Percentiles rank a stretch among this genome's conserved stretches.
phyloP scores from a whole-genome alignment of 2,888 invertebrate genomes.

The Sipha maydis region DNA sequence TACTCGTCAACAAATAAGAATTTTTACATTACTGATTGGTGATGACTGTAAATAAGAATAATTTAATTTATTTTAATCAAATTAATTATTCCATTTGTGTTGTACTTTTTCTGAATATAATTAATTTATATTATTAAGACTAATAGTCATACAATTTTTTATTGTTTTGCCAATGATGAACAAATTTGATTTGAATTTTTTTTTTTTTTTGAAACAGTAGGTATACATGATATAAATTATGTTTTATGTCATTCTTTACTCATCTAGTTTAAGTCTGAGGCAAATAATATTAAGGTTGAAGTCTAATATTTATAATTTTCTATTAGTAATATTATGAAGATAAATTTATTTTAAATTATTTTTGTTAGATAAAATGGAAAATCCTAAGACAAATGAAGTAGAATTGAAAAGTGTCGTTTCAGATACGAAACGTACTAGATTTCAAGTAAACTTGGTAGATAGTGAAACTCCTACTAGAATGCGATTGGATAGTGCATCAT shows the following conservation, averaged over 20 bases:
- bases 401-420: constrained; percentile 60
- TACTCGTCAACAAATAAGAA: too few relatives aligned
- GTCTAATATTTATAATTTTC: neutral
- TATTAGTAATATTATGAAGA: neutral
- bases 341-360: neutral
- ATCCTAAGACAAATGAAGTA: constrained; percentile 36
- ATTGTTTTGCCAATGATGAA: constrained; percentile 54
- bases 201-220: neutral
- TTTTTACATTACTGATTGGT: too few relatives aligned
- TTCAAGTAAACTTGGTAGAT: constrained; percentile 62
- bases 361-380: constrained; percentile 43
- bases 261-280: constrained; percentile 61
- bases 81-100: neutral
- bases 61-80: neutral
- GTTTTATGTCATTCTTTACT: constrained; percentile 54
- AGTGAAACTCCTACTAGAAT: constrained; percentile 40
- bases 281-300: constrained; percentile 2
- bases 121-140: neutral
- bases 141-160: neutral
- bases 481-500: constrained; percentile 56
- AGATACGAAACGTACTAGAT: constrained; percentile 61
- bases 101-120: neutral
- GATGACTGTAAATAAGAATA: neutral
- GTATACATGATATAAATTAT: constrained; percentile 44
- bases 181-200: constrained; percentile 1